phyloP scores from a whole-genome alignment of 2,888 invertebrate species.

The Gerris lacustris region DNA sequence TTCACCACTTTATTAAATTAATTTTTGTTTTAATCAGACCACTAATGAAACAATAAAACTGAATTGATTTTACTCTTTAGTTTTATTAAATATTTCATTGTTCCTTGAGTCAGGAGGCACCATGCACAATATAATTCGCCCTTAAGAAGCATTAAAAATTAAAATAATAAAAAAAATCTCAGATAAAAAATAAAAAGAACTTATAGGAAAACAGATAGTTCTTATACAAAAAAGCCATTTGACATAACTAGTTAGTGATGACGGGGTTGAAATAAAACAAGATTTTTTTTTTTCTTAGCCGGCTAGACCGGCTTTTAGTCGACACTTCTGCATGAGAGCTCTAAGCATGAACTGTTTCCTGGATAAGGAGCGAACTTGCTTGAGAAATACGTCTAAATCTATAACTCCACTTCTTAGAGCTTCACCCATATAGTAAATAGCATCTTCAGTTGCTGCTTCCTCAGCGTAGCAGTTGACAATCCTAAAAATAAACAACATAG shows the following conservation, averaged over 20 bases:
- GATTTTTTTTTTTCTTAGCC: constrained; percentile 39
- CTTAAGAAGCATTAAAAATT: too few species aligned
- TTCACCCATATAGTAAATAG: constrained; percentile 95
- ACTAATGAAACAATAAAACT: background rate
- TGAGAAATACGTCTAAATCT: constrained; percentile 89
- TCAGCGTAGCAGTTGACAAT: constrained; percentile 89
- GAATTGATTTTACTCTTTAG: background rate
- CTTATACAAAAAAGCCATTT: too few species aligned
- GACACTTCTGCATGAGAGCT: constrained; percentile 90
- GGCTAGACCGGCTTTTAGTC: constrained; percentile 43
- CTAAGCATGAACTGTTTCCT: constrained; percentile 91
- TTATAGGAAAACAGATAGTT: too few species aligned
- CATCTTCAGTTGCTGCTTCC: constrained; percentile 96
- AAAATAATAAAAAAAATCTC: too few species aligned
- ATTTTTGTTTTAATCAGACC: too few species aligned
- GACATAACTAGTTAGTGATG: too few species aligned
- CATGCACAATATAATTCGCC: too few species aligned
- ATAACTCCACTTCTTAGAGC: constrained; percentile 83
- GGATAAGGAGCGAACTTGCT: constrained; percentile 88
- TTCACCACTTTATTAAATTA: too few species aligned
- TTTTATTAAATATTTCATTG: too few species aligned
- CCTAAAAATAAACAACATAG: constrained; percentile 39
- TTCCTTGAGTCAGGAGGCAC: too few species aligned
- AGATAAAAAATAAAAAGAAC: too few species aligned
- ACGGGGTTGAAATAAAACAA: too few species aligned